Evolutionary conservation across 2,797 vertebrate species (phyloP), one percentile per base, ranked within the genome.

Genomic region (Circus cinereus): DNA sequence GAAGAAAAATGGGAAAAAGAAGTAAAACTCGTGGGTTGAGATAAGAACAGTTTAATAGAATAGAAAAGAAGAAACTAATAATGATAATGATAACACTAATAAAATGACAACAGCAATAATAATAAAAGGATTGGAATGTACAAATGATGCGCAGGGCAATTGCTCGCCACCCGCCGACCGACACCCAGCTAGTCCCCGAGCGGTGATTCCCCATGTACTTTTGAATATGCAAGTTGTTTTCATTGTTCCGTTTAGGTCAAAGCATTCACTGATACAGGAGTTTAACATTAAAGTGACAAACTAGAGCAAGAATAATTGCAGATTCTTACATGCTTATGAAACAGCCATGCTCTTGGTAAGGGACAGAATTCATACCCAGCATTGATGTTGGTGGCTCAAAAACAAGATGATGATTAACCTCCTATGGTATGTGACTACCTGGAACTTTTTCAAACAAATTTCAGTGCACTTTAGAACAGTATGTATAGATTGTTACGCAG

Each of bases 161-260:
- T 38, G 36, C 36, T 38, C 36, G 10, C 36, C 36, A 38, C 36
- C 36, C 10, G 10, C 36, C 8, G 36, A 38, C 10, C 10, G 10
- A 38, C 36, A 38, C 36, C 36, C 36, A 10, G 36, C 10, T 5
- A 38, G 36, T 38, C 10, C 36, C 10, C 10, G 5, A 38, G 36
- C 10, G 10, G 36, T 10, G 36, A 38, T 38, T 38, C 36, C n/a
- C n/a, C 2, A 2, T 0, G 6, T 16, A 50, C 26, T 64, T 59
- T 12, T 7, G 19, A 45, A 74, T 47, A 47, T 2, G 6, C 18
- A 69, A 72, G 48, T 8, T 75, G n/a, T 42, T 45, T 14, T 16
- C 26, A 8, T 2, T 16, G 47, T 0, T 59, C n/a, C 0, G 1
- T 21, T 69, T 43, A n/a, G 16, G 5, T 50, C 36, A 56, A 70